These are phyloP conservation scores for Papilio demoleus DNA, from an alignment of 2,888 invertebrate genomes.

Conservation along the genomic window DNA sequence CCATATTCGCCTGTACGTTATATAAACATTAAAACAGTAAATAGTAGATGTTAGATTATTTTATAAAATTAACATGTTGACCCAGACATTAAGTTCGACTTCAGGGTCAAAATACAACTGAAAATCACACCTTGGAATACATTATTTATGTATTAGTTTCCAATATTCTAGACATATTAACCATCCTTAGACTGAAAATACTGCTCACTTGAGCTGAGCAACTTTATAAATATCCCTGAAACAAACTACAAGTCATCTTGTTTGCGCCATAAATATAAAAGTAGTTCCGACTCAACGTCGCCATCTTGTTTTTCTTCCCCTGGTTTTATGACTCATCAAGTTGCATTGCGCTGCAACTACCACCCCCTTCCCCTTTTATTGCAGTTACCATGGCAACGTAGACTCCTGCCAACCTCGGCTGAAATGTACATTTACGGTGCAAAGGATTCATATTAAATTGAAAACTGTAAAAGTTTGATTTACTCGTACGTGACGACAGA, in stretches of 20 bases:
- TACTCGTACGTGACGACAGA: not conserved
- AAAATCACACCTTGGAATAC: too few species aligned
- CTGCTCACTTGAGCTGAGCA: too few species aligned
- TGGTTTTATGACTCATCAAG: conserved; percentile 42
- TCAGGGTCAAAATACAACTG: too few species aligned
- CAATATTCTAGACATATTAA: too few species aligned
- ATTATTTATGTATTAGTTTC: too few species aligned
- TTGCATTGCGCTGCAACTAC: conserved; percentile 37
- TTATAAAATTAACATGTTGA: too few species aligned
- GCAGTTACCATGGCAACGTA: conserved; percentile 12
- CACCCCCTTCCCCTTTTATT: conserved; percentile 25
- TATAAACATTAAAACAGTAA: too few species aligned
- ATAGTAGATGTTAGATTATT: too few species aligned
- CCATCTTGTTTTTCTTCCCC: conserved; percentile 32
- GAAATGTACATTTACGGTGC: conserved; percentile 13
- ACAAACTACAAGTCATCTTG: not conserved
- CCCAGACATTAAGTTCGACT: too few species aligned
- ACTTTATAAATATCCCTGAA: not conserved
- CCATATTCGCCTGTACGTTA: too few species aligned
- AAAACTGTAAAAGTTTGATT: conserved; percentile 28
- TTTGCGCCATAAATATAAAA: conserved; percentile 20
- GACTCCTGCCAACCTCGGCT: not conserved
- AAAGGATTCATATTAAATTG: conserved; percentile 27
- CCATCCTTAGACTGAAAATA: too few species aligned
- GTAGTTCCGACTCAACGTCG: conserved; percentile 25